Evolutionary conservation across 2,797 vertebrate genomes (phyloP).

Genomic region (Cercopithecus petaurista): DNA sequence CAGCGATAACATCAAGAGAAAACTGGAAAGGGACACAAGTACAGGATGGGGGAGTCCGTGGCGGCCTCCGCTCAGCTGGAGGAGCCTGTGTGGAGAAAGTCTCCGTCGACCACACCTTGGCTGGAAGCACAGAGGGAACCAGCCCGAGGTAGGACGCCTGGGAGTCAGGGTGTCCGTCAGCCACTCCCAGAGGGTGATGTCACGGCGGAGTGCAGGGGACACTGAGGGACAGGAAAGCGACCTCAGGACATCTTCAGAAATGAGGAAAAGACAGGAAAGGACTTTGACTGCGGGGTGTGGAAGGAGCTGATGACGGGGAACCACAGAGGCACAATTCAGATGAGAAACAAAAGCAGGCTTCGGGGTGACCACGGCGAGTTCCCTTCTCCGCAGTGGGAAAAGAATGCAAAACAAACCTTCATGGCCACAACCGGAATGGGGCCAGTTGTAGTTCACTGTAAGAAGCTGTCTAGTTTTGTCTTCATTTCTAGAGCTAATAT

Average conservation of each 20-base stretch:
- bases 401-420: too few species aligned
- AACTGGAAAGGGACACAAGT: rapidly evolving
- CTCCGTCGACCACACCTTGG: too few species aligned
- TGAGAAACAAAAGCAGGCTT: neutral
- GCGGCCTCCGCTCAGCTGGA: neutral
- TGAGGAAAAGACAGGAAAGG: neutral
- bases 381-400: neutral
- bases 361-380: rapidly evolving
- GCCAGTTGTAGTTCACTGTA: rapidly evolving
- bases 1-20: rapidly evolving
- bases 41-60: rapidly evolving
- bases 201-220: neutral
- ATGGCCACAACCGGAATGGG: rapidly evolving
- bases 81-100: neutral
- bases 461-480: neutral
- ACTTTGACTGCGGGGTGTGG: neutral
- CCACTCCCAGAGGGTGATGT: neutral
- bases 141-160: neutral
- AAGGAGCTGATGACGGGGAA: too few species aligned
- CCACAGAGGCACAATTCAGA: neutral
- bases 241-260: neutral
- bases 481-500: neutral
- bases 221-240: neutral
- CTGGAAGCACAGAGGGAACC: neutral
- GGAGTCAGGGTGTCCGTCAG: neutral